These are phyloP conservation scores for Nestor notabilis DNA, from an alignment of 2,113 vertebrate species.

Conservation along the genomic window DNA sequence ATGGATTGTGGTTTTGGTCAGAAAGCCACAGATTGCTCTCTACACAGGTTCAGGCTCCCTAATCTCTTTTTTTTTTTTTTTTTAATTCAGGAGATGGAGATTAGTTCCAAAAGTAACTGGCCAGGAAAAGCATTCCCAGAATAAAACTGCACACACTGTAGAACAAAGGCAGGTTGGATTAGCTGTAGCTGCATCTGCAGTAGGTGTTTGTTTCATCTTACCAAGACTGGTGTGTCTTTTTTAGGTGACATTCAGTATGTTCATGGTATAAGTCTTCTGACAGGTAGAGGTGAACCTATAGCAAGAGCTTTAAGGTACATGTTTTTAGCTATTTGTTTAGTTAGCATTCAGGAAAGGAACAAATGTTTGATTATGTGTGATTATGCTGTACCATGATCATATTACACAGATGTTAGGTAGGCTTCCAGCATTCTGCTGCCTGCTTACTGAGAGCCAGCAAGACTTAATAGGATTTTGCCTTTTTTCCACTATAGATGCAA, in stretches of 20 bases:
- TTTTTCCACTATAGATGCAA: not conserved
- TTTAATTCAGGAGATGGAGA: not conserved
- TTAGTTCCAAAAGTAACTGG: not conserved
- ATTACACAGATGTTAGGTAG: not conserved
- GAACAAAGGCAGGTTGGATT: not conserved
- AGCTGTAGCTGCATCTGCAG: not conserved
- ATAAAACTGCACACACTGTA: not conserved
- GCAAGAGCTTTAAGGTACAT: not conserved
- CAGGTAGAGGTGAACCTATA: not conserved
- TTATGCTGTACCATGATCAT: not conserved
- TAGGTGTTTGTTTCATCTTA: not conserved
- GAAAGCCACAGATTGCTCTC: not conserved
- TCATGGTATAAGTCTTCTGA: not conserved
- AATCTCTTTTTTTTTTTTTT: not conserved
- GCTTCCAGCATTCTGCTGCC: not conserved
- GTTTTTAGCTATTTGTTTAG: not conserved
- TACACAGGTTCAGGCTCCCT: not conserved
- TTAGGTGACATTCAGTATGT: not conserved
- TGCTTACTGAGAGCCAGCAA: not conserved
- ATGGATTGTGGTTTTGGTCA: not conserved
- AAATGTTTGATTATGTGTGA: not conserved
- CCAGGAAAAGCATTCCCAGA: not conserved
- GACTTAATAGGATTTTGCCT: not conserved
- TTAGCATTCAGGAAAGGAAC: not conserved
- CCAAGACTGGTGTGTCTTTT: not conserved